Percentiles rank a stretch among this genome's conserved stretches.
phyloP scores from a whole-genome alignment of 2,113 vertebrate species.

The Toxostoma redivivum region DNA sequence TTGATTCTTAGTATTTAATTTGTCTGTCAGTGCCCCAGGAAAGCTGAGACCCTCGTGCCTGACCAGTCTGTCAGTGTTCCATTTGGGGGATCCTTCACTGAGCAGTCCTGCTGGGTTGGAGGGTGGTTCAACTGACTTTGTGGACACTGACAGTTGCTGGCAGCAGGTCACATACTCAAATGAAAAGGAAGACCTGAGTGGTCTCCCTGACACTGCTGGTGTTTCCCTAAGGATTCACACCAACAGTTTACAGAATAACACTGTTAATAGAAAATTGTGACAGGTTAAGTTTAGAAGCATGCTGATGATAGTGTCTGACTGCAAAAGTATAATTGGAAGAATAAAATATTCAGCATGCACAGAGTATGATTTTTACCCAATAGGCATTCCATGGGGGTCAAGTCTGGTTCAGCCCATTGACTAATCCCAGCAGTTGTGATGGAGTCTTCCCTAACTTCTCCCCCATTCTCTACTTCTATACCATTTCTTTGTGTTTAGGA shows the following conservation, averaged over 20 bases:
- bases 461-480: not conserved
- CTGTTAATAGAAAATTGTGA: not conserved
- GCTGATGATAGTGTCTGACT: not conserved
- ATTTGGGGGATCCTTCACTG: not conserved
- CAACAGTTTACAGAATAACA: not conserved
- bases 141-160: no score
- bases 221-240: no score
- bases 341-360: not conserved
- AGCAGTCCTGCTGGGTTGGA: not conserved
- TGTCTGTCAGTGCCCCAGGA: not conserved
- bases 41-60: not conserved
- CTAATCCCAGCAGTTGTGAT: not conserved
- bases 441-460: not conserved
- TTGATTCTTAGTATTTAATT: not conserved
- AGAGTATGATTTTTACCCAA: not conserved
- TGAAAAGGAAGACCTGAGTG: no score
- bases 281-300: not conserved
- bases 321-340: not conserved
- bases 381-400: no score
- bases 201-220: no score
- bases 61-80: not conserved
- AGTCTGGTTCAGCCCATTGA: not conserved
- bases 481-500: not conserved
- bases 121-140: not conserved
- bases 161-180: no score